These are phyloP conservation scores for Escarpia spicata DNA, from an alignment of 2,888 invertebrate species.

Conservation along the genomic window DNA sequence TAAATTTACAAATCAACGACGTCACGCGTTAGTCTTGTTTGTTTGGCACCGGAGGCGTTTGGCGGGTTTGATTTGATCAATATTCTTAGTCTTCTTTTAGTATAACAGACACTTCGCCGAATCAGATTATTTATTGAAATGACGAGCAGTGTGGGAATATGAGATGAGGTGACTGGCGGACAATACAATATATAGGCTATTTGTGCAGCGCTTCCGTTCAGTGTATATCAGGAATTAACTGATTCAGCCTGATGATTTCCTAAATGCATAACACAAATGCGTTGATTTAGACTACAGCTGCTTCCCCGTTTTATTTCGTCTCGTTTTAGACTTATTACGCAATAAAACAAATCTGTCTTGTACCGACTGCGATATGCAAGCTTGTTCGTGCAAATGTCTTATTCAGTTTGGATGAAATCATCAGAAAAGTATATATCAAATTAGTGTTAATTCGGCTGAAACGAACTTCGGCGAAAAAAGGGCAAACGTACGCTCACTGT, in stretches of 20 bases:
- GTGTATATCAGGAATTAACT: neutral
- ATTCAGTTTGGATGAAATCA: too few relatives aligned
- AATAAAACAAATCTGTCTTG: too few relatives aligned
- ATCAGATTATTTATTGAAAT: neutral
- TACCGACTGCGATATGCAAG: too few relatives aligned
- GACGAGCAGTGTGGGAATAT: neutral
- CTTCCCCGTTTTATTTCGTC: too few relatives aligned
- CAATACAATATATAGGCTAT: neutral
- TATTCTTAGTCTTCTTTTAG: neutral
- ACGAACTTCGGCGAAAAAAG: too few relatives aligned
- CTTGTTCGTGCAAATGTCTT: too few relatives aligned
- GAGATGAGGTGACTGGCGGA: neutral
- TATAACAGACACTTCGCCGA: neutral
- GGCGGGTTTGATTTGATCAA: neutral
- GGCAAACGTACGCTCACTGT: too few relatives aligned
- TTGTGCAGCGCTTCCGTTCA: neutral
- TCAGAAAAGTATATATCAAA: too few relatives aligned
- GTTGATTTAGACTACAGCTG: too few relatives aligned
- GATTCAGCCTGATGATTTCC: neutral
- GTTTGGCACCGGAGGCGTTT: neutral
- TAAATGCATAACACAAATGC: too few relatives aligned
- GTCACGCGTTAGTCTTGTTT: neutral
- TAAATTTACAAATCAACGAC: neutral
- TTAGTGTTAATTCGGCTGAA: too few relatives aligned
- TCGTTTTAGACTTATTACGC: too few relatives aligned